Evolutionary conservation across 2,888 invertebrate genomes (phyloP).

Genomic region (Coremacera marginata): DNA sequence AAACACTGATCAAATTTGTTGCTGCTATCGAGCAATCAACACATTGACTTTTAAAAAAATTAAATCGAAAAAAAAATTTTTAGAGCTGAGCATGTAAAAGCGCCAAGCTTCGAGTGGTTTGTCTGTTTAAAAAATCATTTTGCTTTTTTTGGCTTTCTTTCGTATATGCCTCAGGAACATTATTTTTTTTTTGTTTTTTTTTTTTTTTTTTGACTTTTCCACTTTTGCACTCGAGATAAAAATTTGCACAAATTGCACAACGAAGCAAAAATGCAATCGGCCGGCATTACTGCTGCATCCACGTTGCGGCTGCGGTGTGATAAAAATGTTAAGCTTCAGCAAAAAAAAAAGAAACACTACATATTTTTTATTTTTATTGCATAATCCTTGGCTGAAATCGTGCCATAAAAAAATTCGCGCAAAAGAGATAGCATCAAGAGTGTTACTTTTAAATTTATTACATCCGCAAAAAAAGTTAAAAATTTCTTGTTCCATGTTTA

Average conservation of each 20-base stretch:
- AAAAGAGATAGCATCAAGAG: not conserved
- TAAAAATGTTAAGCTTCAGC: not conserved
- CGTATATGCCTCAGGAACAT: too few relatives aligned
- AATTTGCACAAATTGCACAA: conserved; percentile 12
- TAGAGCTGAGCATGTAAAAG: not conserved
- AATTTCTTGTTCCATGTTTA: not conserved
- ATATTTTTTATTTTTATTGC: conserved; percentile 4
- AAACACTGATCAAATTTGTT: not conserved
- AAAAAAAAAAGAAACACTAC: not conserved
- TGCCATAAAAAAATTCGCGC: not conserved
- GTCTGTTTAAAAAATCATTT: too few relatives aligned
- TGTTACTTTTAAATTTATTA: conserved; percentile 17
- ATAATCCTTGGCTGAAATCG: conserved; percentile 1
- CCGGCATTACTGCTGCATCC: conserved; percentile 7
- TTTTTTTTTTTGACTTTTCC: not conserved
- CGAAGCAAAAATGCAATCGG: not conserved
- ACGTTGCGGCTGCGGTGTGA: conserved; percentile 16
- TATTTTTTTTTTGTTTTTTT: too few relatives aligned
- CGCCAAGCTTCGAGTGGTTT: not conserved
- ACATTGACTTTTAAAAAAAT: not conserved
- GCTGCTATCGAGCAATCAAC: not conserved
- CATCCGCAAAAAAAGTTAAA: conserved; percentile 15
- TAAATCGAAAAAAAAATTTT: not conserved
- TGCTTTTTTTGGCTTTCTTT: not conserved
- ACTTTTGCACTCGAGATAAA: conserved; percentile 1